Evolutionary conservation across 2,113 vertebrate genomes (phyloP).

Genomic region (Tor tambroides): DNA sequence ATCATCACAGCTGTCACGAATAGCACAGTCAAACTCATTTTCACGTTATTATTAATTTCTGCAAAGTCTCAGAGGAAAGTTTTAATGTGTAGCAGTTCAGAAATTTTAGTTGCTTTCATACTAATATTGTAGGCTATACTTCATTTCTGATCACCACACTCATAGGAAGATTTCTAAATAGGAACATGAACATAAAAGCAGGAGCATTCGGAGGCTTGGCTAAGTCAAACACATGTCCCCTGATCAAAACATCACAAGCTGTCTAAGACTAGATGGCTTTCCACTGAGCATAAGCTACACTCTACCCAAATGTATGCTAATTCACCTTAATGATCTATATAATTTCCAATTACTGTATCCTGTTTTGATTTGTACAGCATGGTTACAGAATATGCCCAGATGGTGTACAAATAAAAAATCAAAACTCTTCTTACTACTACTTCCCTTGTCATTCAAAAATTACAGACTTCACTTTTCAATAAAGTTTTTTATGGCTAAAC

Average conservation of each 20-base stretch:
- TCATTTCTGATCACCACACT: not conserved
- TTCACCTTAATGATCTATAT: not conserved
- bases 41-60: no score
- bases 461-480: no score
- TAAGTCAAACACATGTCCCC: no score
- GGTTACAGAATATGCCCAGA: not conserved
- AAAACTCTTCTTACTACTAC: not conserved
- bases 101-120: no score
- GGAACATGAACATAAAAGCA: not conserved
- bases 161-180: not conserved
- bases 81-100: no score
- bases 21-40: no score
- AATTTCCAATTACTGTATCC: slow-evolving; percentile 7
- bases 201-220: not conserved
- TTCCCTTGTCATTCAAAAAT: no score
- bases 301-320: not conserved
- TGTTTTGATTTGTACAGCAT: not conserved
- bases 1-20: not conserved
- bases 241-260: slow-evolving; percentile 1
- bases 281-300: not conserved
- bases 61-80: no score
- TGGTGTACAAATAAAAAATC: not conserved
- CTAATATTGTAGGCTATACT: not conserved
- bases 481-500: no score
- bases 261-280: not conserved